Evolutionary conservation across 23 tunicate species (phyloP).

Genomic region (Botrylloides violaceus): DNA sequence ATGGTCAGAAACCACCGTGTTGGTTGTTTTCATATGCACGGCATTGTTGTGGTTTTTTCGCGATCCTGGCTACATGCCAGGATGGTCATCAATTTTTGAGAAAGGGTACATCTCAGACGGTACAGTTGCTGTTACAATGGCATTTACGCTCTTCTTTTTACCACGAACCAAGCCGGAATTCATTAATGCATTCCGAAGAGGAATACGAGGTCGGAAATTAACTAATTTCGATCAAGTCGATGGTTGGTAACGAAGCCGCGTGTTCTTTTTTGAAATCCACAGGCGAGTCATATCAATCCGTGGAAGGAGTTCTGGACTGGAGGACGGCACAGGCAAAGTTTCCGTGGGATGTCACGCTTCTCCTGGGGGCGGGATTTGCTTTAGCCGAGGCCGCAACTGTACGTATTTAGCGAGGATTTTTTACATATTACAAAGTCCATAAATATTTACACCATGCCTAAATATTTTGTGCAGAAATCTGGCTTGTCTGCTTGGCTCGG

Average conservation of each 20-base stretch:
- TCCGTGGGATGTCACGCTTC: constrained; percentile 13
- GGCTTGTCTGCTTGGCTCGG: constrained; percentile 58
- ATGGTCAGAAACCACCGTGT: constrained; percentile 55
- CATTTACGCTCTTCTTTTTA: constrained; percentile 38
- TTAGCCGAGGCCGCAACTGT: constrained; percentile 10
- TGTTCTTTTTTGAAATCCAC: no score
- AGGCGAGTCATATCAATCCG: neutral
- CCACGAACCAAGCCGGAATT: constrained; percentile 35
- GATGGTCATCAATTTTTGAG: constrained; percentile 42
- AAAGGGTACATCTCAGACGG: constrained; percentile 46
- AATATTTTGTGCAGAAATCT: constrained; percentile 20
- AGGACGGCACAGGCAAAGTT: constrained; percentile 11
- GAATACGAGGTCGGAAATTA: neutral
- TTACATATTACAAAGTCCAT: no score
- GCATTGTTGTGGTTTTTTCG: constrained; percentile 77
- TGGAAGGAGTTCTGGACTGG: constrained; percentile 9
- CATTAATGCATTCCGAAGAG: neutral
- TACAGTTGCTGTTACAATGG: constrained; percentile 62
- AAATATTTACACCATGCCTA: no score
- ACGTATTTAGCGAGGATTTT: neutral
- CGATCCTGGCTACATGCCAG: constrained; percentile 78
- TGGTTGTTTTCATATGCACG: constrained; percentile 22
- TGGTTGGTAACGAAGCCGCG: no score
- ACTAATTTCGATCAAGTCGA: no score
- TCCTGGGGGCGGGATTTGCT: constrained; percentile 19